phyloP scores from a whole-genome alignment of 2,888 invertebrate genomes.

The Drosophila quinaria region DNA sequence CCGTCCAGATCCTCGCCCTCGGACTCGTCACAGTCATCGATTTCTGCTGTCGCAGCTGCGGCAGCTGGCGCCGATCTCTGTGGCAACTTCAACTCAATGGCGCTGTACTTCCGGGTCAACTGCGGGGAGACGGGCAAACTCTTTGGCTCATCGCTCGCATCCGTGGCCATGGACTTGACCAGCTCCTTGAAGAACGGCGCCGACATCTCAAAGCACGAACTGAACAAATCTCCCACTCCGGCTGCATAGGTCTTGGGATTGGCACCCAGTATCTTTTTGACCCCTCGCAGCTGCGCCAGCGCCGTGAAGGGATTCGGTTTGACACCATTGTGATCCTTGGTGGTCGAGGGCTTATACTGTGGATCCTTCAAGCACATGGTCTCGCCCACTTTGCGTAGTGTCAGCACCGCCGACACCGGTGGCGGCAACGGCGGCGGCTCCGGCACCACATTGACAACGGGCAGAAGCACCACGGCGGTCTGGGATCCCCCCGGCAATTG shows the following conservation, averaged over 20 bases:
- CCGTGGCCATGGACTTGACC: slow-evolving; percentile 55
- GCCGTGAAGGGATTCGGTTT: slow-evolving; percentile 91
- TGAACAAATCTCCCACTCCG: slow-evolving; percentile 88
- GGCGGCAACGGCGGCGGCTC: slow-evolving; percentile 66
- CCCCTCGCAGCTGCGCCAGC: slow-evolving; percentile 91
- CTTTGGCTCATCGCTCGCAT: slow-evolving; percentile 83
- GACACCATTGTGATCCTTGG: slow-evolving; percentile 83
- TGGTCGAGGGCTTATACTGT: slow-evolving; percentile 90
- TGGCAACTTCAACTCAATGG: slow-evolving; percentile 81
- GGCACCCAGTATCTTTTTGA: slow-evolving; percentile 92
- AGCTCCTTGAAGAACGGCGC: slow-evolving; percentile 88
- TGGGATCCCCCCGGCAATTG: slow-evolving; percentile 55
- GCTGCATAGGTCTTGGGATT: slow-evolving; percentile 86
- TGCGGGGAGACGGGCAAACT: slow-evolving; percentile 87
- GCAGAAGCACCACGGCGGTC: slow-evolving; percentile 35
- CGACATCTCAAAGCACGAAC: slow-evolving; percentile 92
- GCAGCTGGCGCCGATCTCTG: slow-evolving; percentile 40
- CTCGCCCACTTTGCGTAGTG: slow-evolving; percentile 91
- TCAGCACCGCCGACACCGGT: slow-evolving; percentile 85
- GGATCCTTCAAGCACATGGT: slow-evolving; percentile 94
- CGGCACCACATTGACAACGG: slow-evolving; percentile 49
- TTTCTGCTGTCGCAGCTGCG: slow-evolving; percentile 56
- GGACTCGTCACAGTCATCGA: slow-evolving; percentile 80
- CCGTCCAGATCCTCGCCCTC: slow-evolving; percentile 83
- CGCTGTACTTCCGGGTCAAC: slow-evolving; percentile 84